phyloP scores from a whole-genome alignment of 2,113 vertebrate genomes.

The Dicerorhinus sumatrensis region DNA sequence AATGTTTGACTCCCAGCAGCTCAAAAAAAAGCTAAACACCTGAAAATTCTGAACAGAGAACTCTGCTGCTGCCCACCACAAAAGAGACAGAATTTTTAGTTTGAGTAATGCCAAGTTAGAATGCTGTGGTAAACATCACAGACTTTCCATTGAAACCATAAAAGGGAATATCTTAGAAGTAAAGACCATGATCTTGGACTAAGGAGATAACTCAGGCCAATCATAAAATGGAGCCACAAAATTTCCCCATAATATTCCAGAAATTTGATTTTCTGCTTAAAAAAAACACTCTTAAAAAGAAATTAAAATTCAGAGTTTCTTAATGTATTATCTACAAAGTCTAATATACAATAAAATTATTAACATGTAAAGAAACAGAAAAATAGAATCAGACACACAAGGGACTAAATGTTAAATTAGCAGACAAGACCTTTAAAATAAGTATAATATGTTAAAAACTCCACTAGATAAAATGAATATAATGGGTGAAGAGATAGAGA shows the following conservation, averaged over 20 bases:
- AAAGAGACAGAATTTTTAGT: not conserved
- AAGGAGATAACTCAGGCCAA: not conserved
- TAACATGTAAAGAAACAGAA: not conserved
- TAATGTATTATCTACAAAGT: not conserved
- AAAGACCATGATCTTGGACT: not conserved
- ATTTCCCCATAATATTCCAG: not conserved
- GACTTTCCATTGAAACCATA: not conserved
- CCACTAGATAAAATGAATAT: not conserved
- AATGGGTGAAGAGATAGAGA: not conserved
- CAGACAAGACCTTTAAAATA: not conserved
- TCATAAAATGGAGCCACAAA: not conserved
- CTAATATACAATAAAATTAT: not conserved
- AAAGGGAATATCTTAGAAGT: not conserved
- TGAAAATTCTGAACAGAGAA: not conserved
- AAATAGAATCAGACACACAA: not conserved
- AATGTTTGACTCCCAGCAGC: no score
- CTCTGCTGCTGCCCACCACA: not conserved
- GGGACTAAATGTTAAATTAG: not conserved
- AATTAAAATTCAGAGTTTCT: not conserved
- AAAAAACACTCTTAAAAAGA: not conserved
- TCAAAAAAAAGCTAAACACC: no score
- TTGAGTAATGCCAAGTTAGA: not conserved
- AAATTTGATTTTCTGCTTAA: not conserved
- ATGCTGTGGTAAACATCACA: not conserved
- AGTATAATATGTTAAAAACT: not conserved